phyloP scores from a whole-genome alignment of 1,140 invertebrate genomes.

The Globodera rostochiensis region DNA sequence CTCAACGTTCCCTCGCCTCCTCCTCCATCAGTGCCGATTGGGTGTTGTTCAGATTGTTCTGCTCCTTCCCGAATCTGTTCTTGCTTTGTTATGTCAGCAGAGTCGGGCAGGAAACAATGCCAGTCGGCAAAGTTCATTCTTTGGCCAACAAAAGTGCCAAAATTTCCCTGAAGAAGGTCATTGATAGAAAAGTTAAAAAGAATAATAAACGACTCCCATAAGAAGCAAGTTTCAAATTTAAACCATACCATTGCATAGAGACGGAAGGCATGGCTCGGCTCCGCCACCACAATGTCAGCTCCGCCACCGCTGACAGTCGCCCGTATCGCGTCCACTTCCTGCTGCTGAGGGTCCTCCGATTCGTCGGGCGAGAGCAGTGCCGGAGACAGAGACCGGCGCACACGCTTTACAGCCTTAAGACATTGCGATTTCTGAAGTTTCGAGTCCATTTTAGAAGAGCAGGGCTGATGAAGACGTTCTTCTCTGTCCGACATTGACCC shows the following conservation, averaged over 20 bases:
- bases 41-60: neutral
- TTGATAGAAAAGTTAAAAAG: too few species aligned
- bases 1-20: neutral
- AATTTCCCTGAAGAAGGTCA: conserved; percentile 24
- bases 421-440: neutral
- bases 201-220: too few species aligned
- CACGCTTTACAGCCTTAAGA: neutral
- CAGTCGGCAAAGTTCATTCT: conserved; percentile 35
- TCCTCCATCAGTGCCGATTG: neutral
- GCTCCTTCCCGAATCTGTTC: neutral
- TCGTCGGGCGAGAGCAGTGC: neutral
- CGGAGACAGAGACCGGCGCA: neutral
- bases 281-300: neutral
- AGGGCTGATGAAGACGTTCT: neutral
- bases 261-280: neutral
- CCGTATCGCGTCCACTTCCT: neutral
- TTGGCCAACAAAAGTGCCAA: conserved; percentile 34
- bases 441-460: neutral
- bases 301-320: neutral
- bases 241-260: neutral
- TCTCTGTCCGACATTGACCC: neutral
- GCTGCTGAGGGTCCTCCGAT: neutral
- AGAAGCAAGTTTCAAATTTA: too few species aligned
- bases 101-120: conserved; percentile 14
- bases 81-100: neutral